phyloP scores from a whole-genome alignment of 2,113 vertebrate species.

The Petroica traversi region DNA sequence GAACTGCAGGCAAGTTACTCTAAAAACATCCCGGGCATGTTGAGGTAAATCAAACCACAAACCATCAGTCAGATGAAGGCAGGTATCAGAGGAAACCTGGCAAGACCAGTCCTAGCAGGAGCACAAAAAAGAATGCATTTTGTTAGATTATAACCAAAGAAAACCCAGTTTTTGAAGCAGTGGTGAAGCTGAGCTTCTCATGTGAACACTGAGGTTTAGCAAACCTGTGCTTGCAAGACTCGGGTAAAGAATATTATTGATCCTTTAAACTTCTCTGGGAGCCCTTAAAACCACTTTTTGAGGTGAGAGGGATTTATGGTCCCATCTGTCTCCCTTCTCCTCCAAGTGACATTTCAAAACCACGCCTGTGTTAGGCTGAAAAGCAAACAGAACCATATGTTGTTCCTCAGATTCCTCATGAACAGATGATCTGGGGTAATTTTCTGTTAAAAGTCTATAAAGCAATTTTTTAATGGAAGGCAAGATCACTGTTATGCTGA shows the following conservation, averaged over 20 bases:
- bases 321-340: not conserved
- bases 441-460: not conserved
- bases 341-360: not conserved
- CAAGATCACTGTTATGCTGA: not conserved
- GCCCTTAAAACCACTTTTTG: not conserved
- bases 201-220: not conserved
- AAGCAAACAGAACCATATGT: not conserved
- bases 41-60: not conserved
- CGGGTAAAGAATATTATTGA: not conserved
- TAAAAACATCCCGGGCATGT: not conserved
- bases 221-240: not conserved
- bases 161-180: not conserved
- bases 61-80: not conserved
- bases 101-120: not conserved
- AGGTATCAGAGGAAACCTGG: not conserved
- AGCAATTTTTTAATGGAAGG: not conserved
- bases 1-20: not conserved
- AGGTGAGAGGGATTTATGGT: not conserved
- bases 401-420: not conserved
- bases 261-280: not conserved
- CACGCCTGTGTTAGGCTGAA: not conserved
- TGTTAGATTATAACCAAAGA: not conserved
- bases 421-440: not conserved
- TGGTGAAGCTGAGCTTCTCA: not conserved
- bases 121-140: not conserved